These are phyloP conservation scores for Dysmachus trigonus DNA, from an alignment of 2,888 invertebrate species.

Conservation along the genomic window DNA sequence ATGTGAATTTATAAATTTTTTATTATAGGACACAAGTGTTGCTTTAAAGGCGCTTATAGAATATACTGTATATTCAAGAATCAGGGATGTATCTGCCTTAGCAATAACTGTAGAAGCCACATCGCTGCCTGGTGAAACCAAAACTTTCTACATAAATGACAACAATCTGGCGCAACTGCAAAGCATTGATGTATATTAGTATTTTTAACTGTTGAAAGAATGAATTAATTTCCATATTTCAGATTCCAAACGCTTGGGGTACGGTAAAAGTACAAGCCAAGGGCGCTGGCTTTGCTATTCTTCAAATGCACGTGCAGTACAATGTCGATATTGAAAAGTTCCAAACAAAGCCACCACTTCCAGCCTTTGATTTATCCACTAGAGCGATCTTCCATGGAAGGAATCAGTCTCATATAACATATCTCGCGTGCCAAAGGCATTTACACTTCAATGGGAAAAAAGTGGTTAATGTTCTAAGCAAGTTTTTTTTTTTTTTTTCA, in stretches of 20 bases:
- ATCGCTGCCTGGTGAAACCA: conserved; percentile 75
- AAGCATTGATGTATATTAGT: conserved; percentile 72
- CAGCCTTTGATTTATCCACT: conserved; percentile 81
- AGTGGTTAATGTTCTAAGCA: neutral
- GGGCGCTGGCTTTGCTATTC: conserved; percentile 92
- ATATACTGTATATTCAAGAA: conserved; percentile 84
- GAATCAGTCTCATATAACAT: conserved; percentile 93
- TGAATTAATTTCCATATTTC: neutral
- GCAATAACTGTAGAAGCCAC: conserved; percentile 86
- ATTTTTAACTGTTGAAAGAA: neutral
- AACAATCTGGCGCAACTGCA: conserved; percentile 82
- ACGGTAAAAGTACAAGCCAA: conserved; percentile 91
- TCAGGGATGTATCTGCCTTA: conserved; percentile 84
- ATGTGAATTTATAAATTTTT: neutral
- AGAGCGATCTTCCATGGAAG: conserved; percentile 83
- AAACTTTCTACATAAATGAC: conserved; percentile 75
- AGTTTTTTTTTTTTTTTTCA: conserved; percentile 57
- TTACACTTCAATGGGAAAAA: neutral
- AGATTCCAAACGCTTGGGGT: conserved; percentile 94
- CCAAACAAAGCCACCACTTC: conserved; percentile 84
- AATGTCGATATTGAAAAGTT: conserved; percentile 86
- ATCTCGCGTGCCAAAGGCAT: conserved; percentile 86
- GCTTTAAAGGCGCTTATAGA: conserved; percentile 90
- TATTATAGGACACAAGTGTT: conserved; percentile 80
- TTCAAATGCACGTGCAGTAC: conserved; percentile 93